Evolutionary conservation across 2,113 vertebrate genomes (phyloP), one percentile per base, ranked within the genome.

Genomic region (Hiodon tergisus): DNA sequence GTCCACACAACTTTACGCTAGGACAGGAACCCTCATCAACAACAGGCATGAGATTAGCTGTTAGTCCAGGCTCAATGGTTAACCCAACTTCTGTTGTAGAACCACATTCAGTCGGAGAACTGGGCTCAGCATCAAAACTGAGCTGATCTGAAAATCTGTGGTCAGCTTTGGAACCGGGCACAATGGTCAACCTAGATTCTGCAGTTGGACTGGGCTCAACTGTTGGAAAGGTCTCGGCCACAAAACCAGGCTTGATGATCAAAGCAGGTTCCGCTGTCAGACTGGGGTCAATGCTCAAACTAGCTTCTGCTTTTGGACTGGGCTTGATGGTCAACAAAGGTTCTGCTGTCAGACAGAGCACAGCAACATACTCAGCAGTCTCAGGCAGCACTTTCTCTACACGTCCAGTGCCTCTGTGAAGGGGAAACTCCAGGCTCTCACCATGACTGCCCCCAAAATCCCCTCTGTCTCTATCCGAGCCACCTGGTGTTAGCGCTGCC

Each of bases 281-380:
- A 61, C 13, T 5, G 13, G 59, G 59, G 16, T 61, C 59, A n/a
- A n/a, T 61, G 5, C 13, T 13, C 13, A 16, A 61, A 16, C 16
- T 4, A 16, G 59, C 3, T 5, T 61, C 59, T n/a, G 16, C 13
- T n/a, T 13, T 7, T n/a, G 16, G 6, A 31, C 31, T 31, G 31
- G 31, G 31, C 31, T 31, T 31, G 31, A 31, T 31, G 31, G 31
- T 31, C 31, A 31, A 2, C 31, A 31, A 31, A 31, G 31, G 31
- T 31, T 31, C 31, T 31, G 31, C 31, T 31, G 31, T 31, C 31
- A 31, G 31, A 61, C 84, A 86, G 53, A 93, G 93, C 74, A 88
- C 88, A 52, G 87, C 83, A 74, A 93, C 78, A 66, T 90, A 87
- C 69, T 82, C 74, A 11, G 73, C 5, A 51, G 83, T 85, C 17